These are phyloP conservation scores for Galeopsomyia nigrocyanea DNA, from an alignment of 2,888 invertebrate genomes.

Conservation along the genomic window DNA sequence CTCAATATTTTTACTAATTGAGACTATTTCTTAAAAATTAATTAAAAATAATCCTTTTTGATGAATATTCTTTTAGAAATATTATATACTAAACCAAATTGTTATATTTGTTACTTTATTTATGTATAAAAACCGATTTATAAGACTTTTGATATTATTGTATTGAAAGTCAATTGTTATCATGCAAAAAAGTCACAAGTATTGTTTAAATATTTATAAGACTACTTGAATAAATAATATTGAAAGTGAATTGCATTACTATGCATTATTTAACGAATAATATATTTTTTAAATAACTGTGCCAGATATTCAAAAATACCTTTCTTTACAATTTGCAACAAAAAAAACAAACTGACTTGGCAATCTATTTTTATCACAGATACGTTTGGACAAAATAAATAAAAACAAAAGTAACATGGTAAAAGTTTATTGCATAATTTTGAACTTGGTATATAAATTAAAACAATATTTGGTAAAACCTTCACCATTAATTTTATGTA, in stretches of 20 bases:
- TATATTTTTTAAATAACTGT: neutral
- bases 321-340: slow-evolving; percentile 11
- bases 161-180: slow-evolving; percentile 42
- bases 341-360: slow-evolving; percentile 10
- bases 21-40: slow-evolving; percentile 36
- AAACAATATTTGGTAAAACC: slow-evolving; percentile 44
- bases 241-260: slow-evolving; percentile 33
- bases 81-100: slow-evolving; percentile 45
- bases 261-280: slow-evolving; percentile 7
- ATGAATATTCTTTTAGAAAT: slow-evolving; percentile 34
- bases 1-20: slow-evolving; percentile 11
- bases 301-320: neutral
- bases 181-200: slow-evolving; percentile 39
- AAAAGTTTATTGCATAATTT: slow-evolving; percentile 49
- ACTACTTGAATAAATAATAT: slow-evolving; percentile 47
- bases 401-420: slow-evolving; percentile 46
- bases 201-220: slow-evolving; percentile 42
- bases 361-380: slow-evolving; percentile 21
- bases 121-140: slow-evolving; percentile 45
- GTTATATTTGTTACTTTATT: slow-evolving; percentile 45
- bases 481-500: slow-evolving; percentile 44
- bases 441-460: slow-evolving; percentile 31
- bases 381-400: slow-evolving; percentile 36
- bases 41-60: slow-evolving; percentile 26
- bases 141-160: slow-evolving; percentile 43